Evolutionary conservation across 1,140 invertebrate species (phyloP).

Genomic region (Rhopalosiphum maidis): DNA sequence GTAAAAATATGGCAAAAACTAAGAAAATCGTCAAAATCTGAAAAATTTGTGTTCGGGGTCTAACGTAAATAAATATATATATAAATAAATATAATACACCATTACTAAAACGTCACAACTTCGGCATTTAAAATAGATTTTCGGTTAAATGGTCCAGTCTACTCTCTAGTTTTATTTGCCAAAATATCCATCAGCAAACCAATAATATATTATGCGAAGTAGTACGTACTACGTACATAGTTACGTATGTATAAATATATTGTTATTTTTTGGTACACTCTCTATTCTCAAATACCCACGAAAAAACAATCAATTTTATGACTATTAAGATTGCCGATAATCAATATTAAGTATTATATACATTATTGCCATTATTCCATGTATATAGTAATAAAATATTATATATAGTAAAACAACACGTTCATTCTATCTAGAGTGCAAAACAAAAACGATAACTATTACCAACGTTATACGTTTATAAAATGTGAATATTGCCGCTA

Average conservation of each 20-base stretch:
- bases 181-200: conserved; percentile 10
- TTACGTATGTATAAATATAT: not conserved
- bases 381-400: not conserved
- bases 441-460: not conserved
- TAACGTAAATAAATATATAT: not conserved
- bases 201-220: not conserved
- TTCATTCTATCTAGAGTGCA: not conserved
- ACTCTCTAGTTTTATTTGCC: not conserved
- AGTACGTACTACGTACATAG: not conserved
- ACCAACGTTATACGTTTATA: not conserved
- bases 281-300: not conserved
- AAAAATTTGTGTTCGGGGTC: not conserved
- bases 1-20: not conserved
- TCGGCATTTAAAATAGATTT: conserved; percentile 10
- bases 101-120: not conserved
- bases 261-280: not conserved
- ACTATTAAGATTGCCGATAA: not conserved
- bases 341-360: not conserved
- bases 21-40: not conserved
- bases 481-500: not conserved
- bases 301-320: not conserved
- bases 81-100: not conserved
- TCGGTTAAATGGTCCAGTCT: not conserved
- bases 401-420: not conserved
- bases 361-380: not conserved